phyloP scores from a whole-genome alignment of 2,113 vertebrate species.

The Ceyx cyanopectus region DNA sequence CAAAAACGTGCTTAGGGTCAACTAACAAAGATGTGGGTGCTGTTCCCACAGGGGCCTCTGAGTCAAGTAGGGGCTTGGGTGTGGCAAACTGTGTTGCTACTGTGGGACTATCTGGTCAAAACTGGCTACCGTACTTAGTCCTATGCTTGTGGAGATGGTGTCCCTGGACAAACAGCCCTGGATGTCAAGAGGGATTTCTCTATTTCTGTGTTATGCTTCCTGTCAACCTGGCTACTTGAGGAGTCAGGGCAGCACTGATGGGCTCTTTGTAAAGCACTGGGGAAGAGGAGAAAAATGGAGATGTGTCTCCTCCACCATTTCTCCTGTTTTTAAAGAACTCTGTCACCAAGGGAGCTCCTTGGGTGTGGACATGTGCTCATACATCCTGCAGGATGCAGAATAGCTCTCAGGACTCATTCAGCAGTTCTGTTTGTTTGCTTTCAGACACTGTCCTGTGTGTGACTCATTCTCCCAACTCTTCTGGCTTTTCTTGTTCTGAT shows the following conservation, averaged over 20 bases:
- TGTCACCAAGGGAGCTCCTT: neutral
- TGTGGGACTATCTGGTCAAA: neutral
- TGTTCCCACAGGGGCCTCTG: neutral
- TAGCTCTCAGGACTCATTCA: neutral
- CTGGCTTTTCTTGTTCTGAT: neutral
- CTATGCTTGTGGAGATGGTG: neutral
- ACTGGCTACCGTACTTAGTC: neutral
- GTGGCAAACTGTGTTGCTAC: neutral
- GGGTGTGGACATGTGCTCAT: neutral
- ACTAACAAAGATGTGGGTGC: neutral
- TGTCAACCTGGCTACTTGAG: neutral
- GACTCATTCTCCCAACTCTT: neutral
- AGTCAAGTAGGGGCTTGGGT: neutral
- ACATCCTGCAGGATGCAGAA: neutral
- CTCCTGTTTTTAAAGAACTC: neutral
- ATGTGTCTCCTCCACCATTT: neutral
- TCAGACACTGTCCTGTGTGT: neutral
- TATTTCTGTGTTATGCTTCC: fast-evolving
- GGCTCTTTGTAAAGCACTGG: neutral
- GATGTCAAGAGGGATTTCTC: neutral
- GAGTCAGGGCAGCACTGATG: neutral
- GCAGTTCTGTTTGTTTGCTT: neutral
- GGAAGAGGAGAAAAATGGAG: neutral
- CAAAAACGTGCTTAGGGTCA: neutral
- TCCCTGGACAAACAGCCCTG: neutral